Evolutionary conservation across 2,888 invertebrate species (phyloP).

Genomic region (Tuta absoluta): DNA sequence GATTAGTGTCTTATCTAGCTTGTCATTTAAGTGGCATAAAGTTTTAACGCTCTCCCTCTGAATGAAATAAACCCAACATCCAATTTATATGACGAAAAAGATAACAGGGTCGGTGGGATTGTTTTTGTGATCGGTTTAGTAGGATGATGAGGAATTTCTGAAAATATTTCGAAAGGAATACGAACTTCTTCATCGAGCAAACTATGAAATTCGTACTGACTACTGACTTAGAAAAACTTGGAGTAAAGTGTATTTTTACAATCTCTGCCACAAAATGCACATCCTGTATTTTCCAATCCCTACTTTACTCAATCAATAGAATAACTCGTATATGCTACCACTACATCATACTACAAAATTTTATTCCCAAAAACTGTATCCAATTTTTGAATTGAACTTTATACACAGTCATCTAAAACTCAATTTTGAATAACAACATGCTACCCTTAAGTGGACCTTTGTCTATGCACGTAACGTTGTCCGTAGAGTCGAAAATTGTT

Average conservation of each 20-base stretch:
- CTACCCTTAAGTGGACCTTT: conserved; percentile 37
- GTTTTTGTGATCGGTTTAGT: no score
- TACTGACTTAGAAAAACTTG: no score
- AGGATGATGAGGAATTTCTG: no score
- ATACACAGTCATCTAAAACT: conserved; percentile 21
- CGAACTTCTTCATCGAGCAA: no score
- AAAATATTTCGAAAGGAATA: no score
- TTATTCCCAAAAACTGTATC: conserved; percentile 23
- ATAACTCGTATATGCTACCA: conserved; percentile 6
- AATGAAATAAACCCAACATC: no score
- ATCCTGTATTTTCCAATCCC: neutral
- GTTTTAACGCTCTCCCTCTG: no score
- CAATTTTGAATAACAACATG: conserved; percentile 43
- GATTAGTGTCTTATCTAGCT: no score
- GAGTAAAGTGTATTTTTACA: neutral
- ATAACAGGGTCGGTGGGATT: no score
- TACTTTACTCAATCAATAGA: conserved; percentile 6
- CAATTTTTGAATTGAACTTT: neutral
- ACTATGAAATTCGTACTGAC: no score
- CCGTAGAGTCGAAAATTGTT: conserved; percentile 47
- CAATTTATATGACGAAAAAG: no score
- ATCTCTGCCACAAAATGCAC: neutral
- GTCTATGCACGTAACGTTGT: conserved; percentile 43
- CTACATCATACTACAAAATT: neutral
- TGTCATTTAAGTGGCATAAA: no score